Evolutionary conservation across 2,113 vertebrate genomes (phyloP), one percentile per base, ranked within the genome.

Genomic region (Takifugu bimaculatus): DNA sequence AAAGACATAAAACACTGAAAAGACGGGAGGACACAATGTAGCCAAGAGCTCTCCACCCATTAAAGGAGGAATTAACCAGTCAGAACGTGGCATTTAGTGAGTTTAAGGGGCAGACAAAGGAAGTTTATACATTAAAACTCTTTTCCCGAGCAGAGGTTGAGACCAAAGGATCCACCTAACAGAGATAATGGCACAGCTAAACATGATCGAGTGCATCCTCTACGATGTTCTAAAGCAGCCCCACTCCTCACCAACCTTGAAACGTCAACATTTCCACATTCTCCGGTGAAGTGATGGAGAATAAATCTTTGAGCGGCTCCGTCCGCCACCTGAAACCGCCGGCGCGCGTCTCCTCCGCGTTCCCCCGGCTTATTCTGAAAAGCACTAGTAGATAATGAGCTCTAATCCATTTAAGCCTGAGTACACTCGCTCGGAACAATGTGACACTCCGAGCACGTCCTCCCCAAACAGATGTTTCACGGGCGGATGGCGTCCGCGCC

Each of bases 381-480:
- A 77, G 68, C 83, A 84, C 84, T 84, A 82, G 79, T 49, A 58
- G 74, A 85, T 90, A 86, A 88, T 86, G 80, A 87, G 80, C 63
- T 67, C 42, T 84, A 84, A 87, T 86, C 79, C 79, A 78, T 85
- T 87, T 76, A 81, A 84, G 72, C 74, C 81, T 60, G 63, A 64
- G 69, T 70, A 67, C 47, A 49, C 65, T 75, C 49, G 45, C 63
- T 65, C 32, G 60, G 68, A 72, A 74, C 66, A 26, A 39, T 54
- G 63, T 59, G 26, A 32, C 9, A 45, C 51, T 7, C 35, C 26
- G 26, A 60, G 55, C 15, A 35, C 3, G 13, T 51, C 12, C 29
- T 77, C 68, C 62, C 60, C 61, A 55, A 66, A 68, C 80, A 76
- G 65, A 70, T 74, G 66, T 63, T 65, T 15, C 27, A 52, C 11